Percentiles rank a stretch among this genome's conserved stretches.
Evolutionary conservation across 2,888 invertebrate species (phyloP).

Genomic region (Leuctra nigra): DNA sequence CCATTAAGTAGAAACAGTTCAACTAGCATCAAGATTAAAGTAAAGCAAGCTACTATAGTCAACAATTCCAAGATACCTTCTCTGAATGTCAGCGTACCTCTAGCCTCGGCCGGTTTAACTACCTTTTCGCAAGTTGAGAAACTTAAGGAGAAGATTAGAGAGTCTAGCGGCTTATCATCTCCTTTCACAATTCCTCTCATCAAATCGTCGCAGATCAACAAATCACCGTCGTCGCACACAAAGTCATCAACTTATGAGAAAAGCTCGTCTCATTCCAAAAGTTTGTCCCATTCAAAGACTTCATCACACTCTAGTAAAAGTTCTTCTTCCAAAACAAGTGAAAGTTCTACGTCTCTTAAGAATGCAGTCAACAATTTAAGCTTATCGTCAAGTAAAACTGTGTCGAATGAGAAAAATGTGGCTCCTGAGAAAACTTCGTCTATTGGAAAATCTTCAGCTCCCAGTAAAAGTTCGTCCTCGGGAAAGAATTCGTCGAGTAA

Average conservation of each 20-base stretch:
- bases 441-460: background rate
- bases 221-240: background rate
- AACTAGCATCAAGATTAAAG: background rate
- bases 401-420: background rate
- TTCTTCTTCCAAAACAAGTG: background rate
- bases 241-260: no score
- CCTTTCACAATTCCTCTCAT: background rate
- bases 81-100: background rate
- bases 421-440: background rate
- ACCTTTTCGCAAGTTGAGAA: background rate
- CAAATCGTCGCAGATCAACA: background rate
- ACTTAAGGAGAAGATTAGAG: constrained; percentile 1
- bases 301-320: background rate
- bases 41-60: background rate
- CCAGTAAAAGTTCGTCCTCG: background rate
- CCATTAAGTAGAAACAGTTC: no score
- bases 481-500: no score
- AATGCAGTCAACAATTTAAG: no score
- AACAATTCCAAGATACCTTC: background rate
- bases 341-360: background rate
- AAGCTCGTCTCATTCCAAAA: no score
- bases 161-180: background rate
- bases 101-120: background rate
- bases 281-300: constrained; percentile 1
- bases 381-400: no score